A percentile compares a stretch with the other conserved stretches of the same genome.
These are phyloP conservation scores for Parasteatoda tepidariorum DNA, from an alignment of 1,140 invertebrate species.

Conservation along the genomic window DNA sequence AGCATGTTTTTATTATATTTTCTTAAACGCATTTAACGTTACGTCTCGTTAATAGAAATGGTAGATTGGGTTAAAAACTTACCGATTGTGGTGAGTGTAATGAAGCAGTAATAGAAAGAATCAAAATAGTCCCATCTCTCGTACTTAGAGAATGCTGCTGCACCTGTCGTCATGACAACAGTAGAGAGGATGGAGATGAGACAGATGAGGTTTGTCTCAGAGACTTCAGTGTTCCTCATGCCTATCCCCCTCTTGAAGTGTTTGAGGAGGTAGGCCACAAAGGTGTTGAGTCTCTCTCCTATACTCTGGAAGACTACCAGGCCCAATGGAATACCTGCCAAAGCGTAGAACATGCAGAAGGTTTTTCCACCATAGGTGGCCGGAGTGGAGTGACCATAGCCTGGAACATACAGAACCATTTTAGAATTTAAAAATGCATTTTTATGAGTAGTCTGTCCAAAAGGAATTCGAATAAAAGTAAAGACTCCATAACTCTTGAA, in stretches of 20 bases:
- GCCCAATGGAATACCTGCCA: slow-evolving; percentile 94
- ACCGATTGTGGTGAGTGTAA: slow-evolving; percentile 95
- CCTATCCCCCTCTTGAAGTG: slow-evolving; percentile 86
- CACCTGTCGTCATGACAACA: slow-evolving; percentile 94
- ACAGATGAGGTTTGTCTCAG: slow-evolving; percentile 95
- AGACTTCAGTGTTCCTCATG: slow-evolving; percentile 65
- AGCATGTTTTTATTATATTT: too few species aligned
- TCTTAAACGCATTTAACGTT: too few species aligned
- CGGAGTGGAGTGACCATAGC: slow-evolving; percentile 94
- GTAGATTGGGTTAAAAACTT: too few species aligned
- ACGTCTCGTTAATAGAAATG: too few species aligned
- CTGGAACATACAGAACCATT: slow-evolving; percentile 69
- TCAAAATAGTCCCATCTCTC: slow-evolving; percentile 98
- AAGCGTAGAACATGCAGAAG: slow-evolving; percentile 91
- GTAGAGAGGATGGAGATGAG: slow-evolving; percentile 94
- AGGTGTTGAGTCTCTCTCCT: slow-evolving; percentile 95
- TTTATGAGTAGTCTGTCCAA: too few species aligned
- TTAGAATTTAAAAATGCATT: too few species aligned
- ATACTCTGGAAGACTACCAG: slow-evolving; percentile 99
- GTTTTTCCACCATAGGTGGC: slow-evolving; percentile 84
- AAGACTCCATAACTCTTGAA: too few species aligned
- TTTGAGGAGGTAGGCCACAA: slow-evolving; percentile 90
- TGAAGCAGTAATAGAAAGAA: slow-evolving; percentile 98
- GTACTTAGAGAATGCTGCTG: slow-evolving; percentile 93
- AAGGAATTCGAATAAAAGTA: too few species aligned